phyloP scores from a whole-genome alignment of 2,888 invertebrate genomes.

The Harpalus rubripes region DNA sequence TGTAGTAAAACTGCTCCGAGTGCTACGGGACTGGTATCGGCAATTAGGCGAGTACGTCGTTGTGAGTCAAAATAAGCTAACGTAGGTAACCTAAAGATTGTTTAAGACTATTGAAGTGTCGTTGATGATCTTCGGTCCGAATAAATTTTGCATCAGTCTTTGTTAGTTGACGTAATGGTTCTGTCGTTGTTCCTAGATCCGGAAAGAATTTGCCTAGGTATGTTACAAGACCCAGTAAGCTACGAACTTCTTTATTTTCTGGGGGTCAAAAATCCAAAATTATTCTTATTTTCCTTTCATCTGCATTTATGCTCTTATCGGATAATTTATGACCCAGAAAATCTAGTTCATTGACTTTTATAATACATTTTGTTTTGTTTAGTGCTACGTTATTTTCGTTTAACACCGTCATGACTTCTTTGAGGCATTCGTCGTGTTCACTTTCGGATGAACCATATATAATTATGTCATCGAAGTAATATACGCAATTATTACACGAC shows the following conservation, averaged over 20 bases:
- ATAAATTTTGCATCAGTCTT: too few relatives aligned
- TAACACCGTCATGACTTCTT: background rate
- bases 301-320: conserved; percentile 4
- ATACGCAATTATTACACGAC: too few relatives aligned
- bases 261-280: conserved; percentile 25
- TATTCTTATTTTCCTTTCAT: background rate
- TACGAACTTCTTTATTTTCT: conserved; percentile 9
- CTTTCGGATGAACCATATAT: background rate
- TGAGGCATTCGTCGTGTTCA: conserved; percentile 6
- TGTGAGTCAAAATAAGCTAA: too few relatives aligned
- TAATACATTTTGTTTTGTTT: conserved; percentile 3
- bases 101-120: too few relatives aligned
- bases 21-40: background rate
- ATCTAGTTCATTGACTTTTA: conserved; percentile 2
- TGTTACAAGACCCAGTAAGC: conserved; percentile 8
- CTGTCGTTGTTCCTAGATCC: background rate
- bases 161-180: conserved; percentile 1
- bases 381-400: background rate
- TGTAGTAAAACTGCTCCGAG: background rate
- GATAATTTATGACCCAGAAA: conserved; percentile 26
- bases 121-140: too few relatives aligned
- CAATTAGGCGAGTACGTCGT: too few relatives aligned
- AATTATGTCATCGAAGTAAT: background rate
- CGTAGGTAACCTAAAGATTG: too few relatives aligned
- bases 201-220: conserved; percentile 8